These are phyloP conservation scores for Podarcis siculus DNA, from an alignment of 2,797 vertebrate genomes.

Conservation along the genomic window DNA sequence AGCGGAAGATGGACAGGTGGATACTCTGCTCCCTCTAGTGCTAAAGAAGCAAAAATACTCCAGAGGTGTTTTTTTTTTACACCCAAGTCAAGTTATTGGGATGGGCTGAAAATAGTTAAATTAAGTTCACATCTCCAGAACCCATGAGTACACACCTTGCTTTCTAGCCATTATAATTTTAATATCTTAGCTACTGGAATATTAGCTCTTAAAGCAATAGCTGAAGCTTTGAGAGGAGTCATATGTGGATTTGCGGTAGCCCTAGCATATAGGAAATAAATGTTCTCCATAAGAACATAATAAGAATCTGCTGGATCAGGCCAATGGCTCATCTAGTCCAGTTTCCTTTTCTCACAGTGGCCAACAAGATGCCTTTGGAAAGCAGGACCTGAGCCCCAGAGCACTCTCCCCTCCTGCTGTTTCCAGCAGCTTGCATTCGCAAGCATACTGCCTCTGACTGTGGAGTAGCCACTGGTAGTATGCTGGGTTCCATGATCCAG, in stretches of 20 bases:
- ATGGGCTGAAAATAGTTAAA: neutral
- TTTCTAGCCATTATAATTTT: neutral
- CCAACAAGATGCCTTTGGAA: too few relatives aligned
- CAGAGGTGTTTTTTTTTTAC: neutral
- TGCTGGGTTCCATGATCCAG: neutral
- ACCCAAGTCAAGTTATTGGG: neutral
- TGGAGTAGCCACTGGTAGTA: too few relatives aligned
- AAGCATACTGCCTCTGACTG: too few relatives aligned
- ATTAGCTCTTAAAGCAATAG: neutral
- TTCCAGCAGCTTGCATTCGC: too few relatives aligned
- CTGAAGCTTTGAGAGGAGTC: neutral
- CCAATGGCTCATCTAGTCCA: too few relatives aligned
- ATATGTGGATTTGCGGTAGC: neutral
- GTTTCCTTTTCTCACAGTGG: too few relatives aligned
- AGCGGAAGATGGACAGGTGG: neutral
- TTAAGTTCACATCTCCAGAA: neutral
- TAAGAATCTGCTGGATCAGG: too few relatives aligned
- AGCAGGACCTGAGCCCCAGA: too few relatives aligned
- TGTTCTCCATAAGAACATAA: neutral
- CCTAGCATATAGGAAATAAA: neutral
- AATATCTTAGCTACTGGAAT: neutral
- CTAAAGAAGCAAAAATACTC: neutral
- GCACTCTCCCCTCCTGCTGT: too few relatives aligned
- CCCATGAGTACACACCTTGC: neutral
- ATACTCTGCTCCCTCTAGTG: constrained; percentile 15